Percentiles rank a stretch among this genome's conserved stretches.
Conservation (phyloP, 1,140 invertebrate genomes). For the Hormaphis cornu region DNA sequence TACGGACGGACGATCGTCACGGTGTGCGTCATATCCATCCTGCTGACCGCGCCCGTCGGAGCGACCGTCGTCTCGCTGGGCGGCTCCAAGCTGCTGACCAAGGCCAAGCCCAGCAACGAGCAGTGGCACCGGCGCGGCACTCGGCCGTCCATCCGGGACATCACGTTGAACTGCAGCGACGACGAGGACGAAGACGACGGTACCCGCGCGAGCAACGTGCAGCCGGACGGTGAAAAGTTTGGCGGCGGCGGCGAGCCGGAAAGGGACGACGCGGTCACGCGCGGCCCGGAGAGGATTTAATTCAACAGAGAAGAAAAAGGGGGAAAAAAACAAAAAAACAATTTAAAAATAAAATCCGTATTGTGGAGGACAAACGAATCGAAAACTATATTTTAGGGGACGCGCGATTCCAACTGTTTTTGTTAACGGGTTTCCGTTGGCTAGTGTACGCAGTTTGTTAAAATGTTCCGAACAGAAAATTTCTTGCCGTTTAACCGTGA, state of each 20-base stretch:
- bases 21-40: conserved; percentile 75
- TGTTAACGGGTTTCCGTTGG: too few species aligned
- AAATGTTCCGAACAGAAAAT: too few species aligned
- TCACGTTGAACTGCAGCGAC: conserved; percentile 69
- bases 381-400: too few species aligned
- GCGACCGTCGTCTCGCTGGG: conserved; percentile 75
- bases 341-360: too few species aligned
- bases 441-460: too few species aligned
- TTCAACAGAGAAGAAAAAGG: too few species aligned
- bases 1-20: conserved; percentile 57
- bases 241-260: not conserved
- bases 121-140: conserved; percentile 61
- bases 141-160: conserved; percentile 68
- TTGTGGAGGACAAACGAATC: too few species aligned
- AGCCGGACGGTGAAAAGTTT: too few species aligned
- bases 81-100: conserved; percentile 65
- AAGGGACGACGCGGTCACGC: not conserved
- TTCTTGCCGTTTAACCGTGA: too few species aligned
- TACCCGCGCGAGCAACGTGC: conserved; percentile 42
- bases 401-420: too few species aligned
- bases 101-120: conserved; percentile 42
- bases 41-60: conserved; percentile 81
- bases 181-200: conserved; percentile 51
- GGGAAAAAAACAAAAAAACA: too few species aligned
- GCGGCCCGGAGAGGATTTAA: not conserved